A percentile compares a stretch with the other conserved stretches of the same genome.
phyloP scores from a whole-genome alignment of 2,113 vertebrate genomes.

The Falco punctatus region DNA sequence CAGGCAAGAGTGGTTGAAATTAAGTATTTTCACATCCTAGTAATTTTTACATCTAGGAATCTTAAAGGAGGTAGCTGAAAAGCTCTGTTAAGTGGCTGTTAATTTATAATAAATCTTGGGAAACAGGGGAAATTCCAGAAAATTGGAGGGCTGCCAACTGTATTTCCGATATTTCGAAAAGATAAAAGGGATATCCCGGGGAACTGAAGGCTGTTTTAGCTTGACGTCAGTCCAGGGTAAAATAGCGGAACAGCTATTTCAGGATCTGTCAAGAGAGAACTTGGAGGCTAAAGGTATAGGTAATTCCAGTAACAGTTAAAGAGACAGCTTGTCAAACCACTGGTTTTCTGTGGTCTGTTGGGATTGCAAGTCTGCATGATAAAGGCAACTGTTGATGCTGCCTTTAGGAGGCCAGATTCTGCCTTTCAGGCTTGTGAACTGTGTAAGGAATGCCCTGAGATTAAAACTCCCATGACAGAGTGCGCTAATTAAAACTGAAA shows the following conservation, averaged over 20 bases:
- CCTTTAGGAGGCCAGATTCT: background rate
- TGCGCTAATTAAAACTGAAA: slow-evolving; percentile 3
- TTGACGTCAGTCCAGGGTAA: slow-evolving; percentile 19
- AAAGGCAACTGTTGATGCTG: background rate
- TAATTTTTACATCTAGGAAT: slow-evolving; percentile 4
- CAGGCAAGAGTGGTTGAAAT: background rate
- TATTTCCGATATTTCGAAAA: slow-evolving; percentile 45
- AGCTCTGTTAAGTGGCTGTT: background rate
- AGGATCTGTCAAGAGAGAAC: slow-evolving; percentile 16
- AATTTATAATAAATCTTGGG: slow-evolving; percentile 42
- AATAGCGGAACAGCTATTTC: slow-evolving; percentile 42
- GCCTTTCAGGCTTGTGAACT: background rate
- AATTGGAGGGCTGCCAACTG: slow-evolving; percentile 25
- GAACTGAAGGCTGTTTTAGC: slow-evolving; percentile 19
- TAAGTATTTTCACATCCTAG: background rate
- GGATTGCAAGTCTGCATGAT: background rate
- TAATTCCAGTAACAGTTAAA: background rate
- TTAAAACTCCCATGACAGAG: slow-evolving; percentile 11
- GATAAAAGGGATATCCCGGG: slow-evolving; percentile 24
- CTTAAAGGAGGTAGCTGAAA: slow-evolving; percentile 21
- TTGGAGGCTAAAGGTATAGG: slow-evolving; percentile 13
- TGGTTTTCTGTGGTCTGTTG: background rate
- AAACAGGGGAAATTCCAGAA: slow-evolving; percentile 50
- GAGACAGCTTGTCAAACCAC: background rate
- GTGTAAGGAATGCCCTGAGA: background rate